Conservation (phyloP, 2,113 vertebrate species). For the Pagrus major region DNA sequence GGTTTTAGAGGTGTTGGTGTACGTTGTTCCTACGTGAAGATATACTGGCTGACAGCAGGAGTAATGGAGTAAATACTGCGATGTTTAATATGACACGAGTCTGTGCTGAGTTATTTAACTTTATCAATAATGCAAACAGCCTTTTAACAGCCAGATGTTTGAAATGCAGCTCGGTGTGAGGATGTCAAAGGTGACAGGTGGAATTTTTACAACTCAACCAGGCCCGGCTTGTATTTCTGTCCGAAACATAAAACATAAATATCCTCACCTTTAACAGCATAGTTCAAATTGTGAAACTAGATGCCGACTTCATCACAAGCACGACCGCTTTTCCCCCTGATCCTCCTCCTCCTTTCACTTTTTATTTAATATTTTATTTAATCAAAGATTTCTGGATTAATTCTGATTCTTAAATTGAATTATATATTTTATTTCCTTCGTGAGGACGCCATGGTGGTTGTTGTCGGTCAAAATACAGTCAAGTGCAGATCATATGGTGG, state of each 20-base stretch:
- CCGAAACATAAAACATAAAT: conserved; percentile 55
- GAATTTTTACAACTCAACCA: not conserved
- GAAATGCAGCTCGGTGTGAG: not conserved
- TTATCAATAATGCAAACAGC: not conserved
- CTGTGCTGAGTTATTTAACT: not conserved
- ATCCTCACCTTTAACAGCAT: conserved; percentile 47
- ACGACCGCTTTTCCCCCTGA: too few relatives aligned
- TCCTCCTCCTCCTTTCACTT: not conserved
- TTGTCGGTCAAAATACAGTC: too few relatives aligned
- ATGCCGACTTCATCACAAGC: conserved; percentile 4
- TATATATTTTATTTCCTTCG: not conserved
- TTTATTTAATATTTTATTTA: not conserved
- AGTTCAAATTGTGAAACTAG: conserved; percentile 53
- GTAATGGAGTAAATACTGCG: not conserved
- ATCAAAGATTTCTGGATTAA: not conserved
- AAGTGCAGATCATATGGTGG: too few relatives aligned
- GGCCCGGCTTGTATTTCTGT: conserved; percentile 30
- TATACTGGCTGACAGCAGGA: not conserved
- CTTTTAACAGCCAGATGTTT: conserved; percentile 1
- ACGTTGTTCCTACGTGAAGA: too few relatives aligned
- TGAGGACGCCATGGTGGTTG: not conserved
- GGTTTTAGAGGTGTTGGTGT: too few relatives aligned
- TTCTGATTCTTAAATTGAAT: not conserved
- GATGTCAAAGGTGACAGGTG: not conserved
- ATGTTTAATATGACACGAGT: not conserved